Conservation (phyloP, 2,888 invertebrate species). For the Plemyria rubiginata region DNA sequence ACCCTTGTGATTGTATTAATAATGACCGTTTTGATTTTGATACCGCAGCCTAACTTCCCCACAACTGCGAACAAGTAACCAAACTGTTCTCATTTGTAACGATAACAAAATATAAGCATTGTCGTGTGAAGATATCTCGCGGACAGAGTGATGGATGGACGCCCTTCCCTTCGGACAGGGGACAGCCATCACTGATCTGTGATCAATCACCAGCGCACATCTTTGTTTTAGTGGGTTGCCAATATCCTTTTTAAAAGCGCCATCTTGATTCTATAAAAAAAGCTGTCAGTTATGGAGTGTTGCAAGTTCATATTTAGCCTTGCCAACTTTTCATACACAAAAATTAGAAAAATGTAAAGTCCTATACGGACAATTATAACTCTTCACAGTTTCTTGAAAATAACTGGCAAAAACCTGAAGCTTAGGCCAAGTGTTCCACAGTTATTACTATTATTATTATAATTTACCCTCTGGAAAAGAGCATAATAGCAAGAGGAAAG, state of each 20-base stretch:
- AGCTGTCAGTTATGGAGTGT: neutral
- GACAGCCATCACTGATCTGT: constrained; percentile 61
- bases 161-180: constrained; percentile 45
- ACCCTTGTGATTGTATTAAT: too few relatives aligned
- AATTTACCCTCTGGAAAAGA: too few relatives aligned
- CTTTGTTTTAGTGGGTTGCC: constrained; percentile 29
- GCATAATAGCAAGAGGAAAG: neutral
- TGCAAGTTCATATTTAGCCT: too few relatives aligned
- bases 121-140: constrained; percentile 53
- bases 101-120: constrained; percentile 48
- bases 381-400: too few relatives aligned
- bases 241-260: neutral
- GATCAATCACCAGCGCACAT: constrained; percentile 61
- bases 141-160: constrained; percentile 55
- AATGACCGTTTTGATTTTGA: too few relatives aligned
- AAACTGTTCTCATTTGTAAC: constrained; percentile 21
- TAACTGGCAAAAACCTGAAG: too few relatives aligned
- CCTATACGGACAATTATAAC: too few relatives aligned
- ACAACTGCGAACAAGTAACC: constrained; percentile 1
- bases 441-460: too few relatives aligned
- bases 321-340: too few relatives aligned
- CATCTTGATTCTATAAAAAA: neutral
- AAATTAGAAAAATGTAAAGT: too few relatives aligned
- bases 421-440: too few relatives aligned
- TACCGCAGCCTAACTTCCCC: neutral